Percentiles rank a stretch among this genome's conserved stretches.
These are phyloP conservation scores for Ophraella communa DNA, from an alignment of 2,888 invertebrate species.

Conservation along the genomic window DNA sequence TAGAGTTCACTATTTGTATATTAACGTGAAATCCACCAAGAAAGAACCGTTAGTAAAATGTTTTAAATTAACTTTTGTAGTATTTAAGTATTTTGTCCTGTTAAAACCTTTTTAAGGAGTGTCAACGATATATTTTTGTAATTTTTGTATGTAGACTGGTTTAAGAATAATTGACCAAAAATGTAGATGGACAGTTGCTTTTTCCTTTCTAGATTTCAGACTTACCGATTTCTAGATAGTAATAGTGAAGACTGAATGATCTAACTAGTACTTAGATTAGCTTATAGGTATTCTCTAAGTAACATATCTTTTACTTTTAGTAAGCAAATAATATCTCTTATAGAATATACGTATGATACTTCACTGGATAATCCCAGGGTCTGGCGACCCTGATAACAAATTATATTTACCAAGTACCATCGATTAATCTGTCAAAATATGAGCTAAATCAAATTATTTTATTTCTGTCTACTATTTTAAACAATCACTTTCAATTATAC, in stretches of 20 bases:
- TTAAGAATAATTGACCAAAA: constrained; percentile 38
- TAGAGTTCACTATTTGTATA: too few relatives aligned
- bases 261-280: constrained; percentile 38
- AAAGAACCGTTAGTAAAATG: not conserved
- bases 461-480: too few relatives aligned
- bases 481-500: too few relatives aligned
- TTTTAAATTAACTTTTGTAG: constrained; percentile 14
- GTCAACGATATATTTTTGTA: constrained; percentile 57
- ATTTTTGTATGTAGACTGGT: constrained; percentile 55
- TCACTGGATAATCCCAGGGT: too few relatives aligned
- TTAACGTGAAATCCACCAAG: not conserved
- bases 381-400: too few relatives aligned
- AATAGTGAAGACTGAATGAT: constrained; percentile 49
- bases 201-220: constrained; percentile 31
- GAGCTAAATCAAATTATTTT: too few relatives aligned
- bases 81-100: constrained; percentile 5
- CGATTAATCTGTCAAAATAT: too few relatives aligned
- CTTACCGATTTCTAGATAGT: constrained; percentile 30
- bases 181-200: constrained; percentile 28
- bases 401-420: not conserved
- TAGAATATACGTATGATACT: not conserved
- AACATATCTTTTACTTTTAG: constrained; percentile 45
- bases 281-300: constrained; percentile 37
- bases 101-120: constrained; percentile 37
- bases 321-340: not conserved